Conservation (phyloP, 2,888 invertebrate species). For the Drosophila testacea region DNA sequence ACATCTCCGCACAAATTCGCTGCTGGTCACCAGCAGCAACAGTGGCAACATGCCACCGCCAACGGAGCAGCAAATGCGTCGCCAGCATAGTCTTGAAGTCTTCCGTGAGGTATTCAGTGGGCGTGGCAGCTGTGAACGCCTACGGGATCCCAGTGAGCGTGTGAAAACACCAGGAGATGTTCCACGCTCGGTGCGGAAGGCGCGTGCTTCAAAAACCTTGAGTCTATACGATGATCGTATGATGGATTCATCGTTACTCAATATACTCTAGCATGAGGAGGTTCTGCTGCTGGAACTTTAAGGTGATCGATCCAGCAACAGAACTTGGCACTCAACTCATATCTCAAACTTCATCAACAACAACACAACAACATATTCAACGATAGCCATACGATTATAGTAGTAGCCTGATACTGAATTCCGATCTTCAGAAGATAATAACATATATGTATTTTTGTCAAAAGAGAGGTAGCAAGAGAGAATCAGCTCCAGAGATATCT, state of each 20-base stretch:
- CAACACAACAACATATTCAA: constrained; percentile 61
- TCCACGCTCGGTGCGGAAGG: constrained; percentile 91
- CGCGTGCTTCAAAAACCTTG: constrained; percentile 90
- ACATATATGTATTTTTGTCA: constrained; percentile 50
- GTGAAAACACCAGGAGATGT: constrained; percentile 94
- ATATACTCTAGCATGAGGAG: constrained; percentile 85
- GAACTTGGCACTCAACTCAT: constrained; percentile 64
- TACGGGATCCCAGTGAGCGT: constrained; percentile 91
- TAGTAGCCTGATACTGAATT: constrained; percentile 50
- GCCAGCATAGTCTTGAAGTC: constrained; percentile 91
- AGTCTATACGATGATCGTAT: constrained; percentile 95
- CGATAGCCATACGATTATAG: constrained; percentile 65
- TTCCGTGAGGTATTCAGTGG: constrained; percentile 91
- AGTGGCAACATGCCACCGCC: constrained; percentile 26
- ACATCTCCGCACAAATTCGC: constrained; percentile 71
- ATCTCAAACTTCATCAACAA: constrained; percentile 63
- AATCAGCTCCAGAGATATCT: constrained; percentile 38
- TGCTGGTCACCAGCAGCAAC: constrained; percentile 60
- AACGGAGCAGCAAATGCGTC: constrained; percentile 82
- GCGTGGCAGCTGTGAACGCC: constrained; percentile 87
- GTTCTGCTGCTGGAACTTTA: constrained; percentile 85
- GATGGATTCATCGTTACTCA: constrained; percentile 87
- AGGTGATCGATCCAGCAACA: constrained; percentile 55
- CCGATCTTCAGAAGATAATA: constrained; percentile 18
- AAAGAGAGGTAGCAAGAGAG: constrained; percentile 17